Evolutionary conservation across 2,113 vertebrate species (phyloP), one percentile per base, ranked within the genome.

Genomic region (Hypanus sabinus): DNA sequence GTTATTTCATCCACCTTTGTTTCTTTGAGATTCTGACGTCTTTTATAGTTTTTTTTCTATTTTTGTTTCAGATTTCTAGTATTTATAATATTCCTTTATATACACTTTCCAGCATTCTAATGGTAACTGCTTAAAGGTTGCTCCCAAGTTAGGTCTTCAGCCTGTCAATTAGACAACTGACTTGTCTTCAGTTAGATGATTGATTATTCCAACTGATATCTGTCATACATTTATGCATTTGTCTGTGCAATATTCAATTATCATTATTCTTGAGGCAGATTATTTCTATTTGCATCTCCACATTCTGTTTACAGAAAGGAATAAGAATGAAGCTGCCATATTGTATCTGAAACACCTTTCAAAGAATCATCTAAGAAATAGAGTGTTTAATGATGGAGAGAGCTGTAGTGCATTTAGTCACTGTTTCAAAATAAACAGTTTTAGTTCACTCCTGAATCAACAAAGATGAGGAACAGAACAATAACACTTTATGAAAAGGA

Each of bases 361-460:
- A 27, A 38, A 73, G 91, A 38, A 73, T n/a, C 27, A 5, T 16
- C 11, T n/a, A 57, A 71, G 65, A 92, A 71, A 92, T 71, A 46
- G 20, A 93, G 24, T 46, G 38, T 93, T 73, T 27, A 73, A 73
- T 75, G 68, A 93, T 71, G 14, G 20, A 75, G 70, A 73, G 73
- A 73, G 20, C 65, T 71, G 22, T 62, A 73, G 91, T 93, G 68
- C 38, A 73, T 93, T 93, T 93, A 73, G 68, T 38, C 68, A 30
- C 73, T 20, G 24, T 93, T 93, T 73, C 70, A 68, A 93, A 93
- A 70, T 93, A 11, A 22, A 73, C 11, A 22, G 46, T 73, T 92
- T 87, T 38, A 33, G 36, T 14, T 93, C 70, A 75, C 70, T 30
- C 36, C 91, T 73, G 91, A 71, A 73, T 93, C 68, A 93, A 73